Evolutionary conservation across 2,888 invertebrate species (phyloP), one percentile per base, ranked within the genome.

Genomic region (Anaspis maculata): DNA sequence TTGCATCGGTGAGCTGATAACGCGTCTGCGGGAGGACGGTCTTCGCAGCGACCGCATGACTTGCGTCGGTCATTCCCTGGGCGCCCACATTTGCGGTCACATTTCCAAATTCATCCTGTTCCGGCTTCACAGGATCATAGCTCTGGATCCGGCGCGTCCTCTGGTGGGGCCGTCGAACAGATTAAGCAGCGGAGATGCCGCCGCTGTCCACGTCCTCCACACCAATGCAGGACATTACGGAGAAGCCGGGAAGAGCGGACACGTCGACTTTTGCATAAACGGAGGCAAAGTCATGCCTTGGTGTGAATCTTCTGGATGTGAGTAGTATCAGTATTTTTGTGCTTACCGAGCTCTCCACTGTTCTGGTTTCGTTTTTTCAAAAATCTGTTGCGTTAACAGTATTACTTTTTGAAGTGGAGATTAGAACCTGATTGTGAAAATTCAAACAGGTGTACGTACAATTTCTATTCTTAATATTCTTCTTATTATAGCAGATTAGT

Each of bases 221-320:
- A 85, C 85, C 0, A 85, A 84, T 58, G 84, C 85, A 0, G 84
- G 84, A 1, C 76, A 78, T 39, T 86, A 85, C 60, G 85, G 85
- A 0, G 84, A 85, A 58, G 73, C 73, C 2, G 79, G 83, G 3
- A 68, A 77, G 3, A 71, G 79, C 3, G 85, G 85, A 0, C 83
- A 83, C 56, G 81, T 83, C 0, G 85, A 85, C 65, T 81, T 86
- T 64, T 85, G 85, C 53, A 74, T 85, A 22, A 86, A 85, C 54
- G 85, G 85, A 0, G 85, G 84, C n/a, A 64, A 75, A 35, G 69
- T 76, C 35, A 84, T 84, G 57, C 85, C 85, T 0, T 84, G 76
- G 57, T 86, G 86, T 57, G 75, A 77, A 50, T 76, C 77, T 47
- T 77, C 77, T 2, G 74, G 76, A 2, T 79, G 80, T 81, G 54